phyloP scores from a whole-genome alignment of 1,140 invertebrate species.

The Scaptomyza graminum region DNA sequence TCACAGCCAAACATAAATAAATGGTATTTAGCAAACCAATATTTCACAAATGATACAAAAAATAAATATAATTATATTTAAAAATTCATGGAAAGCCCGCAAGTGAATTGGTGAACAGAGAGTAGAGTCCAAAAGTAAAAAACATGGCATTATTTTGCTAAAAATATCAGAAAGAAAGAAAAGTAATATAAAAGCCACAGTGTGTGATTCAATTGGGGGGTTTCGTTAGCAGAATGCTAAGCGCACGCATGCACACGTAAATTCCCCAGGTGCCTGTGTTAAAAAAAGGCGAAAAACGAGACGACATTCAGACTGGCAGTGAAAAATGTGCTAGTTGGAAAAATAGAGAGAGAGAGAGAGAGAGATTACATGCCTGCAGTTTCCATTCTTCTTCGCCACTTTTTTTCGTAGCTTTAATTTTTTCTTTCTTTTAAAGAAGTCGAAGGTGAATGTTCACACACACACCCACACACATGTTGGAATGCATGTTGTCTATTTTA shows the following conservation, averaged over 20 bases:
- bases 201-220: constrained; percentile 28
- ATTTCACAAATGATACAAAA: too few relatives aligned
- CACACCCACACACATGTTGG: constrained; percentile 10
- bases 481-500: constrained; percentile 75
- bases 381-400: constrained; percentile 26
- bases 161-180: constrained; percentile 18
- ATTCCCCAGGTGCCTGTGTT: constrained; percentile 68
- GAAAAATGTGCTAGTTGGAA: constrained; percentile 59
- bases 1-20: too few relatives aligned
- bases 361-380: constrained; percentile 34
- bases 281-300: constrained; percentile 17
- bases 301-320: constrained; percentile 63
- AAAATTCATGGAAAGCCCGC: neutral
- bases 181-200: constrained; percentile 23
- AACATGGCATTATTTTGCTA: constrained; percentile 56
- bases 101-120: constrained; percentile 20
- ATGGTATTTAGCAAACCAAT: too few relatives aligned
- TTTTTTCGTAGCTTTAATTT: constrained; percentile 32
- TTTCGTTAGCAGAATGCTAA: constrained; percentile 48
- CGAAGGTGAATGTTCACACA: constrained; percentile 22
- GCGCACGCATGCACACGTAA: constrained; percentile 70
- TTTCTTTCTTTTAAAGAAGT: constrained; percentile 37
- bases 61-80: too few relatives aligned
- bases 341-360: constrained; percentile 9
- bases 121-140: constrained; percentile 1